Percentiles rank a stretch among this genome's conserved stretches.
Evolutionary conservation across 2,113 vertebrate species (phyloP).

Genomic region (Setophaga petechia): DNA sequence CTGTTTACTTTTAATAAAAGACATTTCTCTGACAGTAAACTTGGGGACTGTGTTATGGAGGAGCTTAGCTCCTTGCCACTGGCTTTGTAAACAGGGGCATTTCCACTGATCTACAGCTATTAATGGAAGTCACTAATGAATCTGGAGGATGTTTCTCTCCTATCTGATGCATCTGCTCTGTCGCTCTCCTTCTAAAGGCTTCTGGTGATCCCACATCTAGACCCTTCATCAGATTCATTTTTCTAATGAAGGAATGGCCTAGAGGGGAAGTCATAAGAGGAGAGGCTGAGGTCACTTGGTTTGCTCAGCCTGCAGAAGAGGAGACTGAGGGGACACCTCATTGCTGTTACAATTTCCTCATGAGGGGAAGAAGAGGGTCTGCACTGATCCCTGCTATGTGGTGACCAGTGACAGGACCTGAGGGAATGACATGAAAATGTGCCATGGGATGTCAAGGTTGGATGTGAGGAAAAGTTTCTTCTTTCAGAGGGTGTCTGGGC

Average conservation of each 20-base stretch:
- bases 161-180: neutral
- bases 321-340: neutral
- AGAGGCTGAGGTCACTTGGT: neutral
- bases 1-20: conserved; percentile 78
- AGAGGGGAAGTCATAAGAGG: neutral
- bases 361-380: too few relatives aligned
- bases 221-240: neutral
- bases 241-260: neutral
- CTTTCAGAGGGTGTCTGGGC: neutral
- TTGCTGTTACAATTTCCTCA: neutral
- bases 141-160: neutral
- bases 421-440: neutral
- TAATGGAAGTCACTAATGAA: neutral
- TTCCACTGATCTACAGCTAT: neutral
- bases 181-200: neutral
- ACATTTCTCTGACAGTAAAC: conserved; percentile 70
- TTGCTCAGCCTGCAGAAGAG: neutral
- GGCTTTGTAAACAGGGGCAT: neutral
- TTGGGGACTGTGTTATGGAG: conserved; percentile 52
- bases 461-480: neutral
- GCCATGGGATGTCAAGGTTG: neutral
- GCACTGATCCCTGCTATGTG: neutral
- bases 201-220: neutral
- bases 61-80: neutral
- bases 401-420: neutral